Percentiles rank a stretch among this genome's conserved stretches.
Evolutionary conservation across 2,113 vertebrate species (phyloP).

Genomic region (Acrocephalus arundinaceus): DNA sequence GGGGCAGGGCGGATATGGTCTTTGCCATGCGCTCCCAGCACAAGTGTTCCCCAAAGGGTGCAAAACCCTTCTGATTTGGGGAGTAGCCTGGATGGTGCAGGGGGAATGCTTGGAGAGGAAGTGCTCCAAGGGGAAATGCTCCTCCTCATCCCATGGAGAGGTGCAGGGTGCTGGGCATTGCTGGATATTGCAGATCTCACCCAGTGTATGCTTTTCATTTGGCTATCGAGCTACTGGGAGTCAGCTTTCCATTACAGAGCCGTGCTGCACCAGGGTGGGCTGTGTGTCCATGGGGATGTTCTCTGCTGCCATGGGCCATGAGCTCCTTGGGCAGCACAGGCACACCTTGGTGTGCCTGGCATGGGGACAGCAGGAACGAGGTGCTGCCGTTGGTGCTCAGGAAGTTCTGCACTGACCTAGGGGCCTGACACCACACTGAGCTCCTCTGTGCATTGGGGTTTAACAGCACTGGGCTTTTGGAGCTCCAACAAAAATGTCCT

Average conservation of each 20-base stretch:
- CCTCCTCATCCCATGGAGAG: neutral
- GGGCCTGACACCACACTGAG: neutral
- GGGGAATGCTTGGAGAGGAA: fast-evolving
- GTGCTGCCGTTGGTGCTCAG: neutral
- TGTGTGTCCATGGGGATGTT: fast-evolving
- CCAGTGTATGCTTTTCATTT: neutral
- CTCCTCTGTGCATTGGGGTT: neutral
- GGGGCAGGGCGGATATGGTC: no score
- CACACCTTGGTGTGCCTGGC: fast-evolving
- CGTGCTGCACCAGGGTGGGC: fast-evolving
- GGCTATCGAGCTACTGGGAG: fast-evolving
- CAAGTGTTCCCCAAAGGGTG: neutral
- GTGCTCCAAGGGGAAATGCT: neutral
- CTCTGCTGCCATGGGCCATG: fast-evolving
- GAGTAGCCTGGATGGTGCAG: neutral
- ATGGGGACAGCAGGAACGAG: fast-evolving
- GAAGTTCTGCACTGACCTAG: neutral
- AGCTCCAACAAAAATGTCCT: slow-evolving; percentile 46
- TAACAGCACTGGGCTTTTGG: slow-evolving; percentile 1
- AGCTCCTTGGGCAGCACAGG: neutral
- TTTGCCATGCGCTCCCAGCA: fast-evolving
- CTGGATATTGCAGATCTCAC: neutral
- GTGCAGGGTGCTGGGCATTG: fast-evolving
- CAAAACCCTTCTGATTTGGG: neutral
- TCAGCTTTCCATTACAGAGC: neutral